These are phyloP conservation scores for Hiodon alosoides DNA, from an alignment of 2,113 vertebrate species.

Conservation along the genomic window DNA sequence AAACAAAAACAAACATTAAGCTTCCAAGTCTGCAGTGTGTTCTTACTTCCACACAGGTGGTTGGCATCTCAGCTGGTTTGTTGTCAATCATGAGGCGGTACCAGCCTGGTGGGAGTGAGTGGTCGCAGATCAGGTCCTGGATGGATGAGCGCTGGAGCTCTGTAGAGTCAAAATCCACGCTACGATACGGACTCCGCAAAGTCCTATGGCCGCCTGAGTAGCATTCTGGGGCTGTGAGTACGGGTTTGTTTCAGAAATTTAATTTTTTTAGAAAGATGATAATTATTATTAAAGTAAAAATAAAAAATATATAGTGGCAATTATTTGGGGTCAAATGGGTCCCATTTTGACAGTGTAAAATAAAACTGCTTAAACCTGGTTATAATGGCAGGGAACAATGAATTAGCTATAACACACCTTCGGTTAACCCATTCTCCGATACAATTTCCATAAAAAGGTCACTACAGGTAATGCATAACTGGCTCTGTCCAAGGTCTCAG, in stretches of 20 bases:
- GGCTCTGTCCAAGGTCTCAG: neutral
- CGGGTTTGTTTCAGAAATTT: neutral
- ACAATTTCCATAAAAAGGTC: conserved; percentile 24
- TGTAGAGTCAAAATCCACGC: conserved; percentile 61
- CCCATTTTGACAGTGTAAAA: neutral
- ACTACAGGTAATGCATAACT: conserved; percentile 20
- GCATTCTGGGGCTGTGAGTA: conserved; percentile 58
- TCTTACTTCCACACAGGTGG: conserved; percentile 62
- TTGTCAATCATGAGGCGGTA: conserved; percentile 62
- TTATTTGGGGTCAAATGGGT: neutral
- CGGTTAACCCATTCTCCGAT: conserved; percentile 38
- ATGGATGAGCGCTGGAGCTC: conserved; percentile 67
- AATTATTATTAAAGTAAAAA: neutral
- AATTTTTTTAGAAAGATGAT: neutral
- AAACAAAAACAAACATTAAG: neutral
- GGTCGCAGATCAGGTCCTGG: conserved; percentile 67
- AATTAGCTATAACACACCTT: conserved; percentile 48
- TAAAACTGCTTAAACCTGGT: neutral
- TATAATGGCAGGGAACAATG: conserved; percentile 26
- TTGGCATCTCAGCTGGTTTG: conserved; percentile 65
- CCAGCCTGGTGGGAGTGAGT: conserved; percentile 58
- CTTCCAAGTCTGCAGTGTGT: neutral
- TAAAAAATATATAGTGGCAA: neutral
- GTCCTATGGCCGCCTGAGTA: conserved; percentile 47
- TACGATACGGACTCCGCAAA: conserved; percentile 52